Evolutionary conservation across 2,113 vertebrate genomes (phyloP).

Genomic region (Eulemur macaco): DNA sequence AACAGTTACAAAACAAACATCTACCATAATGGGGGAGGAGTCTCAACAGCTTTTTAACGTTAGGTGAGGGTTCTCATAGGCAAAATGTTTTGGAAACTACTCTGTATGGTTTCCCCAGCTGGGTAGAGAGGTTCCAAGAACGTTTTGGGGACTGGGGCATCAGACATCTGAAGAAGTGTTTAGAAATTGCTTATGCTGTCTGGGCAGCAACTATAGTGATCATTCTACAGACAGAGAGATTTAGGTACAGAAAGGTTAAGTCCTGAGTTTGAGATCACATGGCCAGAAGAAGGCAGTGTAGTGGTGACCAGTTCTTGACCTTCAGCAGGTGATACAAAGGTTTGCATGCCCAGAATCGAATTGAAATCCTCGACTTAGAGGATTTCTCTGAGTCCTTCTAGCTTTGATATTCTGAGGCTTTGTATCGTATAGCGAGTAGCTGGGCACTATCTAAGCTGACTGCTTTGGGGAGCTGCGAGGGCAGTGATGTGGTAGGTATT

Average conservation of each 20-base stretch:
- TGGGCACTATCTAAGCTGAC: not conserved
- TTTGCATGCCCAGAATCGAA: not conserved
- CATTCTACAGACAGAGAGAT: not conserved
- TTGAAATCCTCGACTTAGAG: not conserved
- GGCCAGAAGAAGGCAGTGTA: not conserved
- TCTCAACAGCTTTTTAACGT: not conserved
- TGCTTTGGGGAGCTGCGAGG: not conserved
- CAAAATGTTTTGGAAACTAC: not conserved
- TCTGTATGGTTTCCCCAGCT: not conserved
- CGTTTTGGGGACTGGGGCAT: not conserved
- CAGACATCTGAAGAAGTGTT: not conserved
- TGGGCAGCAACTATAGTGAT: not conserved
- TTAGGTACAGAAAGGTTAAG: not conserved
- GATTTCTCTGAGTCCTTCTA: not conserved
- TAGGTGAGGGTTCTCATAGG: not conserved
- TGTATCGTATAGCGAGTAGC: not conserved
- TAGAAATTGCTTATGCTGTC: not conserved
- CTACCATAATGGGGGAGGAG: not conserved
- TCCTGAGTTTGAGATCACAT: not conserved
- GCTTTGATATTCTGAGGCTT: not conserved
- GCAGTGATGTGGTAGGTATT: not conserved
- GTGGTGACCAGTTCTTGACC: not conserved
- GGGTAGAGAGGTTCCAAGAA: not conserved
- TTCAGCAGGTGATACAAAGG: not conserved
- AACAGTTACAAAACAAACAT: not conserved